A percentile compares a stretch with the other conserved stretches of the same genome.
These are phyloP conservation scores for Leptinotarsa lineolata DNA, from an alignment of 1,140 invertebrate species.

Conservation along the genomic window DNA sequence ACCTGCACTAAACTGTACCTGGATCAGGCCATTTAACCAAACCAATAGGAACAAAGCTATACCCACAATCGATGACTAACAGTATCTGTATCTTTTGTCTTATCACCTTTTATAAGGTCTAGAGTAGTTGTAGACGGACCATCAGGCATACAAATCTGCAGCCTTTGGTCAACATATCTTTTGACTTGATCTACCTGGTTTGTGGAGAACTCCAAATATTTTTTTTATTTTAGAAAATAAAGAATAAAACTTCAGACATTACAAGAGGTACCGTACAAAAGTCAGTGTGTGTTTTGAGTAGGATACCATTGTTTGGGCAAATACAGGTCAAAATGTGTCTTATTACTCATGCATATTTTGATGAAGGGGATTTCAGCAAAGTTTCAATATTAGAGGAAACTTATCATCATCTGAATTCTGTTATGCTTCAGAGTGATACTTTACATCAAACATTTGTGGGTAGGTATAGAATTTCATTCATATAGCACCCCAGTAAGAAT, in stretches of 20 bases:
- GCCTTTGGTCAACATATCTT: too few relatives aligned
- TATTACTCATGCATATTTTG: conserved; percentile 96
- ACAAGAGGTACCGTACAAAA: conserved; percentile 95
- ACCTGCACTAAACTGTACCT: too few relatives aligned
- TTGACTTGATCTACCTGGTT: too few relatives aligned
- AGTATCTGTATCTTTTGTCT: too few relatives aligned
- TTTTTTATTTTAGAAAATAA: conserved; percentile 73
- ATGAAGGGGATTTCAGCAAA: conserved; percentile 91
- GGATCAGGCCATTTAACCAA: too few relatives aligned
- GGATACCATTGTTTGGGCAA: conserved; percentile 86
- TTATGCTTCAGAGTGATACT: conserved; percentile 72
- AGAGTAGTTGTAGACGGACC: too few relatives aligned
- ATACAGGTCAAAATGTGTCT: conserved; percentile 94
- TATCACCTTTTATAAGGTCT: too few relatives aligned
- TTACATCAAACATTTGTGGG: conserved; percentile 80
- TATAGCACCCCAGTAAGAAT: too few relatives aligned
- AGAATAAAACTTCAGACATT: conserved; percentile 94
- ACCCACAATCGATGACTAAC: too few relatives aligned
- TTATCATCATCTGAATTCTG: conserved; percentile 89
- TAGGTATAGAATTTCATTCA: conserved; percentile 54
- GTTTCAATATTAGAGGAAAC: conserved; percentile 90
- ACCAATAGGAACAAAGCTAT: too few relatives aligned
- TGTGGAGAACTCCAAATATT: not conserved
- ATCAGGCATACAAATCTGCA: too few relatives aligned
- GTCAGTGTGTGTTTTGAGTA: conserved; percentile 88